phyloP scores from a whole-genome alignment of 37 sponge, comb jelly and placozoan genomes.

The Aplysina aerophoba region DNA sequence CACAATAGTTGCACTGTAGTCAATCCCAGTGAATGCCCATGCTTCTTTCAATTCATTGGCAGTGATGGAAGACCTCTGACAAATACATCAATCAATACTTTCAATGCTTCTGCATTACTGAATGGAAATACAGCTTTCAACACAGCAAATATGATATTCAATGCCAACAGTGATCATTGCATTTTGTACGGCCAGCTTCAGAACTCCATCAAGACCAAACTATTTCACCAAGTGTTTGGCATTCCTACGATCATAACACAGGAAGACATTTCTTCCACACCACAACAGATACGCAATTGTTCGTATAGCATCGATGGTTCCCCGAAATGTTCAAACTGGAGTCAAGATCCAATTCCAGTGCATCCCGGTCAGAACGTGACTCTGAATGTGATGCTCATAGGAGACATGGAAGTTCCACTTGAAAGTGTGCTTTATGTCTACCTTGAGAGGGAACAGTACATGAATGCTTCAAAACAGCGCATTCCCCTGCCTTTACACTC shows the following conservation, averaged over 20 bases:
- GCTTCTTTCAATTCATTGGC: constrained; percentile 17
- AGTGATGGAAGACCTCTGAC: neutral
- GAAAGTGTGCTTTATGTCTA: neutral
- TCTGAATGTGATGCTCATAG: neutral
- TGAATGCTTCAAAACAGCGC: neutral
- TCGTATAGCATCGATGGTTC: neutral
- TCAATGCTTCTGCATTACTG: neutral
- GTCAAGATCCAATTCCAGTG: neutral
- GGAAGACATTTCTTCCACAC: neutral
- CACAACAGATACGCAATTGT: neutral
- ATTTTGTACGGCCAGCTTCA: neutral
- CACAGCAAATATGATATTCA: constrained; percentile 2
- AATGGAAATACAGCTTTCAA: neutral
- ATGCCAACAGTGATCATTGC: constrained; percentile 12
- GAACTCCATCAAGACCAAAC: neutral
- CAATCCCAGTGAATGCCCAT: neutral
- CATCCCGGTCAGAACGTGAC: neutral
- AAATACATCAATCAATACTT: neutral
- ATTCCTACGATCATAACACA: neutral
- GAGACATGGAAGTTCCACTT: constrained; percentile 1
- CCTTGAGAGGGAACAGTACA: neutral
- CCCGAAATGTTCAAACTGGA: neutral
- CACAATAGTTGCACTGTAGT: neutral
- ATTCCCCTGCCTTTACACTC: neutral
- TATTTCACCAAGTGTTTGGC: neutral